Evolutionary conservation across 1,140 invertebrate species (phyloP).

Genomic region (Pseudomyrmex cubaensis): DNA sequence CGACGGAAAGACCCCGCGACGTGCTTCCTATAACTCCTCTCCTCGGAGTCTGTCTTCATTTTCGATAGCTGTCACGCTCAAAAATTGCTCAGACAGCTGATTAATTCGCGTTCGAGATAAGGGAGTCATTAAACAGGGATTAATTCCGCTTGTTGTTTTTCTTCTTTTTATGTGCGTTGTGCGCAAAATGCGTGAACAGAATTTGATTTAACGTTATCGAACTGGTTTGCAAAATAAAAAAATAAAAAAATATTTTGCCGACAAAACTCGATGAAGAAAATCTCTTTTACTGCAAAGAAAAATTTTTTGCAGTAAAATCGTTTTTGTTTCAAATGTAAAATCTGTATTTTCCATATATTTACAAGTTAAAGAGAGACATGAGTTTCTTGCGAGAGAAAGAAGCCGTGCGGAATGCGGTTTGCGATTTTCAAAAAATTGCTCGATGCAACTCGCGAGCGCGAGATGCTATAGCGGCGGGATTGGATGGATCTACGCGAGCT

Average conservation of each 20-base stretch:
- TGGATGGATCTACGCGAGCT: constrained; percentile 35
- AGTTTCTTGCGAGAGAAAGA: neutral
- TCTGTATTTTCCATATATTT: neutral
- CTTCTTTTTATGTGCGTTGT: neutral
- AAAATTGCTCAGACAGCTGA: constrained; percentile 42
- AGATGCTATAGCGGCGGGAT: constrained; percentile 47
- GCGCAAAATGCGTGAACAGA: neutral
- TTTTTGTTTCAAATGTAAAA: no score
- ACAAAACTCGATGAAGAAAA: neutral
- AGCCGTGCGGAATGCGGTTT: constrained; percentile 41
- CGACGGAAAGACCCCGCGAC: constrained; percentile 29
- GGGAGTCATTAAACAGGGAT: constrained; percentile 55
- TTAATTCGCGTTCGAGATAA: constrained; percentile 54
- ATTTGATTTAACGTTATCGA: neutral
- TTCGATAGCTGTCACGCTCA: constrained; percentile 33
- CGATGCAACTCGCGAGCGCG: neutral
- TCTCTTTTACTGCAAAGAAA: neutral
- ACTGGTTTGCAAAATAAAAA: no score
- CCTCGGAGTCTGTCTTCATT: constrained; percentile 6
- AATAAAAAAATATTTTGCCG: no score
- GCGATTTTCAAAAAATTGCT: constrained; percentile 55
- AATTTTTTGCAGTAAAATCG: no score
- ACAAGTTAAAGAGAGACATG: neutral
- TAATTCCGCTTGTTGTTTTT: constrained; percentile 27
- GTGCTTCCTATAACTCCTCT: constrained; percentile 15